phyloP scores from a whole-genome alignment of 2,888 invertebrate species.

The Trichacis sp. region DNA sequence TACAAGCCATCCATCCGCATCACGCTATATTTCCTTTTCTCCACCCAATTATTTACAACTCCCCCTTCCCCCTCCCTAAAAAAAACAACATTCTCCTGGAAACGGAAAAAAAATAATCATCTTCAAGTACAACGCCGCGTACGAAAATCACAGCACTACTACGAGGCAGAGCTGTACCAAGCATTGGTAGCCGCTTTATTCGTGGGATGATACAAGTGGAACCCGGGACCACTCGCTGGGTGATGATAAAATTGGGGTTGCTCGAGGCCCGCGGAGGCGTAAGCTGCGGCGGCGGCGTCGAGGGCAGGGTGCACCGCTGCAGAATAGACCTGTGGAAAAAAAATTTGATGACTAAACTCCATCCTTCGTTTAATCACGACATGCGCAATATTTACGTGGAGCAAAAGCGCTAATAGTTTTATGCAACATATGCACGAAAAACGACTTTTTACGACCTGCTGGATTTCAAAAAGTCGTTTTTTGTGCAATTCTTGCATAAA shows the following conservation, averaged over 20 bases:
- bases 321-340: constrained; percentile 92
- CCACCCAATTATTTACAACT: too few species aligned
- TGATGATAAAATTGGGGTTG: constrained; percentile 90
- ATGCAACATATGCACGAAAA: too few species aligned
- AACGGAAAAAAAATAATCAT: constrained; percentile 13
- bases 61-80: too few species aligned
- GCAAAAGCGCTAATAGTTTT: too few species aligned
- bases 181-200: constrained; percentile 81
- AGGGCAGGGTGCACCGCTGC: constrained; percentile 70
- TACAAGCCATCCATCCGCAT: constrained; percentile 34
- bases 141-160: constrained; percentile 65
- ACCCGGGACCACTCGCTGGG: constrained; percentile 77
- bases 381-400: too few species aligned
- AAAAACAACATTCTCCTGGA: too few species aligned
- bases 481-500: too few species aligned
- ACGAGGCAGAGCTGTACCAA: constrained; percentile 85
- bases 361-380: too few species aligned
- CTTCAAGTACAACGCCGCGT: constrained; percentile 63
- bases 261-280: constrained; percentile 74
- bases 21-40: too few species aligned
- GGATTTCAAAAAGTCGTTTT: too few species aligned
- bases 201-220: constrained; percentile 88
- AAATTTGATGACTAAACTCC: too few species aligned
- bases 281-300: constrained; percentile 75
- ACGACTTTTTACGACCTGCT: too few species aligned